A percentile compares a stretch with the other conserved stretches of the same genome.
Conservation (phyloP, 2,113 vertebrate genomes). For the Syngnathoides biaculeatus region DNA sequence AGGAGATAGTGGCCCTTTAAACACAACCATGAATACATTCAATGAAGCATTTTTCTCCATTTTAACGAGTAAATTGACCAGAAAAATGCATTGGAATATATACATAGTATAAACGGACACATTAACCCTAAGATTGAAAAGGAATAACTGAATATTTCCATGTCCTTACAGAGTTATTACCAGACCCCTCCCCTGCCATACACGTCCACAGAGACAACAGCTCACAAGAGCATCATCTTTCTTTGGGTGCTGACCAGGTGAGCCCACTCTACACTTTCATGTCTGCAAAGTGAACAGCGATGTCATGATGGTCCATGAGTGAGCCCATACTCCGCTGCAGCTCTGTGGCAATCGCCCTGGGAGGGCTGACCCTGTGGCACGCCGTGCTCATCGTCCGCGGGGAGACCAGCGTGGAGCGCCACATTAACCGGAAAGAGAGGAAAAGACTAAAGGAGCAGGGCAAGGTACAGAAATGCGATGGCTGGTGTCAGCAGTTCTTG, state of each 20-base stretch:
- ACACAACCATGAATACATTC: too few relatives aligned
- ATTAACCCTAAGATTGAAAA: too few relatives aligned
- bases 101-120: too few relatives aligned
- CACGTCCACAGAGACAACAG: constrained; percentile 77
- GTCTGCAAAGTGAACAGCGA: neutral
- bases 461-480: constrained; percentile 69
- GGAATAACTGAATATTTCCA: too few relatives aligned
- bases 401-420: constrained; percentile 94
- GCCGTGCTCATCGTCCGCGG: constrained; percentile 84
- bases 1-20: too few relatives aligned
- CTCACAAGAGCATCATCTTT: constrained; percentile 91
- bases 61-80: too few relatives aligned
- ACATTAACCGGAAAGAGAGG: constrained; percentile 90
- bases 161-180: constrained; percentile 80
- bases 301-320: neutral
- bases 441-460: constrained; percentile 78
- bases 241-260: constrained; percentile 98
- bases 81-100: too few relatives aligned
- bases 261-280: neutral
- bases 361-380: constrained; percentile 91
- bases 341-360: constrained; percentile 87
- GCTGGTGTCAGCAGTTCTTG: neutral
- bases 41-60: too few relatives aligned
- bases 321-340: constrained; percentile 56
- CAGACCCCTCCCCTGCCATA: constrained; percentile 83